Percentiles rank a stretch among this genome's conserved stretches.
Conservation (phyloP, 2,888 invertebrate genomes). For the Nezara viridula region DNA sequence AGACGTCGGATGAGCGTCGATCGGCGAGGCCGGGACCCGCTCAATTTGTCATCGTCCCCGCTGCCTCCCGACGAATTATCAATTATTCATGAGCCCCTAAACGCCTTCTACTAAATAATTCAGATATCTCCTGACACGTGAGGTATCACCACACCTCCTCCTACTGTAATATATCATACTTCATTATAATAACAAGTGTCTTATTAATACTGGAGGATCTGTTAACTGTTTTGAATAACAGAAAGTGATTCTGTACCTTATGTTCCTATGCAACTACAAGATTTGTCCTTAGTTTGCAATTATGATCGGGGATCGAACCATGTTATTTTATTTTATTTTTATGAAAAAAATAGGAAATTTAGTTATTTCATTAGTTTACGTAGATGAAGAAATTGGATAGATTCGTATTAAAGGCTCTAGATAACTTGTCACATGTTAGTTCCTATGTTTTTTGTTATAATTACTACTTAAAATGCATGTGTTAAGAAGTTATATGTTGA, state of each 20-base stretch:
- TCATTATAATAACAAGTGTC: slow-evolving; percentile 42
- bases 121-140: slow-evolving; percentile 31
- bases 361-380: too few species aligned
- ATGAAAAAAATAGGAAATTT: too few species aligned
- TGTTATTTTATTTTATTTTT: too few species aligned
- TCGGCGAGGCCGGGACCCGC: background rate
- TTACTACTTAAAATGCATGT: too few species aligned
- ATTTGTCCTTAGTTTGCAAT: too few species aligned
- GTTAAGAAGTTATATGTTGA: too few species aligned
- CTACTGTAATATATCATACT: slow-evolving; percentile 29
- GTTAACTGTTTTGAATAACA: background rate
- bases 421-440: too few species aligned
- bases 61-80: background rate
- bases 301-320: too few species aligned
- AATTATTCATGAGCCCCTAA: slow-evolving; percentile 40
- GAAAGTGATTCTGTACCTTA: background rate
- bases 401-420: too few species aligned
- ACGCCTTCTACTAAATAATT: slow-evolving; percentile 49
- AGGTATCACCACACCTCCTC: slow-evolving; percentile 28
- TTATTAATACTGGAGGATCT: background rate
- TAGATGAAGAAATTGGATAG: too few species aligned
- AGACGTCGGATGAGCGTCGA: slow-evolving; percentile 3
- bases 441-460: too few species aligned
- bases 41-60: slow-evolving; percentile 36
- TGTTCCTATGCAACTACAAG: too few species aligned